Conservation (phyloP, 2,113 vertebrate genomes). For the Pelusios castaneus region DNA sequence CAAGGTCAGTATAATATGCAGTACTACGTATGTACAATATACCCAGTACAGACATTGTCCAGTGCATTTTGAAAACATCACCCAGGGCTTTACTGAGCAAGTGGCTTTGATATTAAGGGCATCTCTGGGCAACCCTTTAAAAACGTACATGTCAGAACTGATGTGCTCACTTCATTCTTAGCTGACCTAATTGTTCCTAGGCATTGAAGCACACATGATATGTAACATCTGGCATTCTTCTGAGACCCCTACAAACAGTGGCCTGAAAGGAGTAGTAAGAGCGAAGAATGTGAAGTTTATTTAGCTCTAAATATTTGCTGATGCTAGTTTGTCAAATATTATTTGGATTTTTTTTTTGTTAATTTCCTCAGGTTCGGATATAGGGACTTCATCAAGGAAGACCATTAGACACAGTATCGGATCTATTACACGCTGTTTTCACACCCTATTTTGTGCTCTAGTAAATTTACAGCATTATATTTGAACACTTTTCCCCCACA, state of each 20-base stretch:
- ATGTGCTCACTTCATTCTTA: neutral
- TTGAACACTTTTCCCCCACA: neutral
- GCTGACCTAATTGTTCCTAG: neutral
- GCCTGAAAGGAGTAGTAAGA: neutral
- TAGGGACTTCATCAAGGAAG: no score
- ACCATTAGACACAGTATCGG: neutral
- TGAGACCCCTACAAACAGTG: neutral
- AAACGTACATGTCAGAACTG: neutral
- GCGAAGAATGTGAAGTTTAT: neutral
- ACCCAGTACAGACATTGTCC: neutral
- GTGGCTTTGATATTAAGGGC: neutral
- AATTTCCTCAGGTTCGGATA: neutral
- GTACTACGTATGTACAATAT: neutral
- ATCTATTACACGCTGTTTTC: neutral
- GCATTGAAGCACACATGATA: neutral
- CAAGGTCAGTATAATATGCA: neutral
- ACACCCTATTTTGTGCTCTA: neutral
- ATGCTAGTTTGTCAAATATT: neutral
- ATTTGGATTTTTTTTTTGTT: neutral
- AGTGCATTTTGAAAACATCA: neutral
- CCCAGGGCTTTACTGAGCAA: neutral
- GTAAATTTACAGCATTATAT: neutral
- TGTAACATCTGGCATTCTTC: neutral
- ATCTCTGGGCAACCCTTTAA: neutral
- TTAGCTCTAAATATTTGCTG: neutral